A percentile compares a stretch with the other conserved stretches of the same genome.
These are phyloP conservation scores for Lepidurus apus DNA, from an alignment of 1,140 invertebrate species.

Conservation along the genomic window DNA sequence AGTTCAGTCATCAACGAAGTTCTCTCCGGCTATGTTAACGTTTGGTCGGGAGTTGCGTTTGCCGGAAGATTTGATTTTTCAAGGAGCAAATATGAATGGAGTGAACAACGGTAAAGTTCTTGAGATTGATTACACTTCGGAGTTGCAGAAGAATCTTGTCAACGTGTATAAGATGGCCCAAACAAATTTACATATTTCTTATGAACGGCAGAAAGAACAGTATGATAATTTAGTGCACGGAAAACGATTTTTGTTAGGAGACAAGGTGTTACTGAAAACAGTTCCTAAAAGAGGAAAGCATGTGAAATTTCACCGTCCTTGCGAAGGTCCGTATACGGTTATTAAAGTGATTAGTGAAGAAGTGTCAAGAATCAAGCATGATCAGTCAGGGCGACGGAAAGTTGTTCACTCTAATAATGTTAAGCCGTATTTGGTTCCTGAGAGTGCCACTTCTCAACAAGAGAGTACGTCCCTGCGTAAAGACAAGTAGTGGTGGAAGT, in stretches of 20 bases:
- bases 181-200: neutral
- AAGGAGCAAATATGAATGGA: neutral
- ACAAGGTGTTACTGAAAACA: neutral
- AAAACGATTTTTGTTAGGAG: neutral
- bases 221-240: neutral
- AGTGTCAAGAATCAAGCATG: neutral
- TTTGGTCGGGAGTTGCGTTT: neutral
- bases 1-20: neutral
- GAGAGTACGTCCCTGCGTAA: too few relatives aligned
- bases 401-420: too few relatives aligned
- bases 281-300: slow-evolving; percentile 1
- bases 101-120: neutral
- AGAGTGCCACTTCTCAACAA: too few relatives aligned
- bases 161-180: slow-evolving; percentile 5
- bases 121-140: neutral
- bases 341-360: neutral
- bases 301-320: slow-evolving; percentile 1
- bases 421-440: too few relatives aligned
- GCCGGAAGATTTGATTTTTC: neutral
- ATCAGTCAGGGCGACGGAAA: too few relatives aligned
- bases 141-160: neutral
- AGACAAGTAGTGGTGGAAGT: too few relatives aligned
- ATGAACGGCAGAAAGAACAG: too few relatives aligned
- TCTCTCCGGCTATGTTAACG: neutral
- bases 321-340: neutral